Evolutionary conservation across 2,113 vertebrate species (phyloP).

Genomic region (Mesoclemmys tuberculata): DNA sequence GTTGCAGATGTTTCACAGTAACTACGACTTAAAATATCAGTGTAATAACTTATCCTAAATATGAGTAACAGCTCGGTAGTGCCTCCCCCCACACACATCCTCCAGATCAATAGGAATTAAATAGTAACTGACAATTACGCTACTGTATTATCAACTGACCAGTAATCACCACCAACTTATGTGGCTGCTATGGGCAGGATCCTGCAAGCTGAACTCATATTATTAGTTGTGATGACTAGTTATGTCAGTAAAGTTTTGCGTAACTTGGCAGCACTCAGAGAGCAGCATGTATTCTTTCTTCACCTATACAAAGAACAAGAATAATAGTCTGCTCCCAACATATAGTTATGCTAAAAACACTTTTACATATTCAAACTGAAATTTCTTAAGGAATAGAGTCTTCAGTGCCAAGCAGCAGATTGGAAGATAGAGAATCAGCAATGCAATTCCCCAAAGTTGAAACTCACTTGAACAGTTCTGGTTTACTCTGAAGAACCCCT

Average conservation of each 20-base stretch:
- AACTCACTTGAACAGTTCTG: background rate
- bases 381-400: background rate
- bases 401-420: background rate
- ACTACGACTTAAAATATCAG: no score
- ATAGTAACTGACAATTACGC: background rate
- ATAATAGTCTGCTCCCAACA: background rate
- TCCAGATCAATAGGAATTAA: background rate
- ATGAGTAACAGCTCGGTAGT: background rate
- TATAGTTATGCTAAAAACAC: background rate
- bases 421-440: background rate
- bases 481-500: background rate
- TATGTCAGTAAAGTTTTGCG: accelerated
- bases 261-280: background rate
- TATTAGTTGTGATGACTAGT: background rate
- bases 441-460: background rate
- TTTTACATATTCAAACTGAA: background rate
- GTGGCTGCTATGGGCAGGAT: background rate
- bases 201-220: background rate
- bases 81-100: background rate
- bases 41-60: background rate
- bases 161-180: background rate
- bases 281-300: background rate
- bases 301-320: background rate
- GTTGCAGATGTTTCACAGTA: background rate
- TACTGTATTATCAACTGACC: background rate